Conservation (phyloP, 2,888 invertebrate genomes). For the Abrostola triplasia region DNA sequence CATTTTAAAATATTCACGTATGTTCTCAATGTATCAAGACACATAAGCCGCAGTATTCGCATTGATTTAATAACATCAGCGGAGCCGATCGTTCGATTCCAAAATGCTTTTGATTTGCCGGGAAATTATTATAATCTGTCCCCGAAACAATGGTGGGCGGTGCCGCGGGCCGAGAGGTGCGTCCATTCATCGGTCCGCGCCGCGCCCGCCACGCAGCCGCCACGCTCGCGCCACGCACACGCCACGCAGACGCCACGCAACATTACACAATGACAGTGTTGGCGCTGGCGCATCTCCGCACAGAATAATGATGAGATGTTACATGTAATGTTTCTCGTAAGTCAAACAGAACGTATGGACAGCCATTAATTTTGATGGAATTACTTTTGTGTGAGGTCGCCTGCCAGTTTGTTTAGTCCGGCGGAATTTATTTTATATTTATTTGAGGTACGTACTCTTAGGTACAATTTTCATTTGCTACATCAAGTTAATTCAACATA, state of each 20-base stretch:
- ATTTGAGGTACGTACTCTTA: conserved; percentile 19
- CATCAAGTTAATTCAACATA: background rate
- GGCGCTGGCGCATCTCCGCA: conserved; percentile 63
- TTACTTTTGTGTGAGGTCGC: conserved; percentile 59
- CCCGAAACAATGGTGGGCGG: conserved; percentile 84
- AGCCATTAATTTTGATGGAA: conserved; percentile 68
- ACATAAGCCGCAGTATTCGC: conserved; percentile 51
- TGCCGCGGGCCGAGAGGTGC: conserved; percentile 51
- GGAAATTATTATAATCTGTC: conserved; percentile 85
- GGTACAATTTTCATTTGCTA: background rate
- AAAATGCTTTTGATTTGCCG: conserved; percentile 86
- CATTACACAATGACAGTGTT: conserved; percentile 68
- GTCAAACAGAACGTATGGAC: conserved; percentile 65
- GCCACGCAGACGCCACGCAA: conserved; percentile 44
- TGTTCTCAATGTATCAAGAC: conserved; percentile 59
- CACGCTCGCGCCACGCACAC: conserved; percentile 36
- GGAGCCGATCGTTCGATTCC: conserved; percentile 81
- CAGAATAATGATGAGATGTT: conserved; percentile 71
- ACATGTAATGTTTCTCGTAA: conserved; percentile 64
- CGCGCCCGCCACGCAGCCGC: conserved; percentile 40
- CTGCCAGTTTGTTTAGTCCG: conserved; percentile 21
- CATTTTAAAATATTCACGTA: too few species aligned
- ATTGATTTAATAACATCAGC: conserved; percentile 82
- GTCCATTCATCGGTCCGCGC: conserved; percentile 56
- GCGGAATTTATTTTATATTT: conserved; percentile 26